These are phyloP conservation scores for Grammomys surdaster DNA, from an alignment of 2,113 vertebrate genomes.

Conservation along the genomic window DNA sequence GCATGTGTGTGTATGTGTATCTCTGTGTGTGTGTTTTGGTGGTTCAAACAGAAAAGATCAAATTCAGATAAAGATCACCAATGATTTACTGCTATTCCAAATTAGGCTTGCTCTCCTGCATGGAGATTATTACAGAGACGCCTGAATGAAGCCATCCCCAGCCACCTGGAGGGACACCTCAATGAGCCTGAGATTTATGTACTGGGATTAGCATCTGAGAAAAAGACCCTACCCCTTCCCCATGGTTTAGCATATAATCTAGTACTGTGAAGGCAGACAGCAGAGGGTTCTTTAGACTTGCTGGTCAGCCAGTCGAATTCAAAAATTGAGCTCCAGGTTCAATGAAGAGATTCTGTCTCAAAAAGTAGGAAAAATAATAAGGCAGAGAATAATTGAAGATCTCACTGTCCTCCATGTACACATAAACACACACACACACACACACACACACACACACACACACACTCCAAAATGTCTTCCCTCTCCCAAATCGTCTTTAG, in stretches of 20 bases:
- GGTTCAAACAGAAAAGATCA: neutral
- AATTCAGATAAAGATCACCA: slow-evolving; percentile 17
- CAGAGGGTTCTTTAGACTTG: neutral
- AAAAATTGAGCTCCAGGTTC: neutral
- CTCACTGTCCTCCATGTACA: neutral
- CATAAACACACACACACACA: neutral
- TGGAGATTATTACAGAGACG: slow-evolving; percentile 20
- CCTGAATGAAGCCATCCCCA: neutral
- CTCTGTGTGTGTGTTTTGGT: neutral
- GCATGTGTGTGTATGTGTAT: neutral
- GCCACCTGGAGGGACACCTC: neutral
- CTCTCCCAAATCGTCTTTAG: neutral
- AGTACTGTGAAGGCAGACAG: neutral
- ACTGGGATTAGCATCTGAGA: slow-evolving; percentile 1
- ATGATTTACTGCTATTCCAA: slow-evolving; percentile 2
- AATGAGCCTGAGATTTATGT: neutral
- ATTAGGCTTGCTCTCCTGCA: neutral
- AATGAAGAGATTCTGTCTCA: neutral
- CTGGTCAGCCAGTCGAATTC: neutral
- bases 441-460: neutral
- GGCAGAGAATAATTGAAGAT: neutral
- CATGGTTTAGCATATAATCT: neutral
- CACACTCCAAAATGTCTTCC: neutral
- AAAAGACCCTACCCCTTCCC: neutral
- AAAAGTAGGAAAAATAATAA: neutral